phyloP scores from a whole-genome alignment of 92 coral and sea anemone genomes.

The Metridium senile region DNA sequence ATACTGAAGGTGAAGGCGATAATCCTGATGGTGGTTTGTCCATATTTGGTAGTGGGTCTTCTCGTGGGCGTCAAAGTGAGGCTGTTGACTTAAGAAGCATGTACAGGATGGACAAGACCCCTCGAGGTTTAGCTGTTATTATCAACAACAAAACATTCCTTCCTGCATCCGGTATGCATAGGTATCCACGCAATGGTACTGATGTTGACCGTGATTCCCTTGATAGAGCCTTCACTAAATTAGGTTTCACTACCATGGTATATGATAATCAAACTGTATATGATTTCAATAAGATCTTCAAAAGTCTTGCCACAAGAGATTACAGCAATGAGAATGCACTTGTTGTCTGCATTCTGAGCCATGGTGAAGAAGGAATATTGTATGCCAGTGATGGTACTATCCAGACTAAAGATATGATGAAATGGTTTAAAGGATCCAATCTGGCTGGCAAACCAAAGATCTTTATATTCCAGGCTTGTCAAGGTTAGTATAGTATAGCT shows the following conservation, averaged over 20 bases:
- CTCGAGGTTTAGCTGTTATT: constrained; percentile 76
- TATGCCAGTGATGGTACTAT: constrained; percentile 86
- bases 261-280: constrained; percentile 60
- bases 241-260: constrained; percentile 50
- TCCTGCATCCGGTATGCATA: constrained; percentile 70
- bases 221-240: constrained; percentile 36
- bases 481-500: constrained; percentile 47
- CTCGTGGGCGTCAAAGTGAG: constrained; percentile 6
- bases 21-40: constrained; percentile 59
- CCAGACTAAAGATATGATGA: constrained; percentile 57
- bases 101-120: constrained; percentile 64
- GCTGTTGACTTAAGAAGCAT: constrained; percentile 44
- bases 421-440: constrained; percentile 57
- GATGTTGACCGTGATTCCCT: constrained; percentile 78
- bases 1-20: constrained; percentile 44
- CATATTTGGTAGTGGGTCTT: constrained; percentile 47
- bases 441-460: constrained; percentile 85
- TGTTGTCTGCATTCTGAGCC: constrained; percentile 63
- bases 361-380: constrained; percentile 85
- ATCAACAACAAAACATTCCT: constrained; percentile 72
- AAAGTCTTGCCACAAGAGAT: constrained; percentile 51
- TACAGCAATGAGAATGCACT: constrained; percentile 68
- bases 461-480: constrained; percentile 90
- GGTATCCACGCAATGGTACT: constrained; percentile 84
- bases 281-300: constrained; percentile 53